These are phyloP conservation scores for Thinocorus orbignyianus DNA, from an alignment of 2,113 vertebrate genomes.

Conservation along the genomic window DNA sequence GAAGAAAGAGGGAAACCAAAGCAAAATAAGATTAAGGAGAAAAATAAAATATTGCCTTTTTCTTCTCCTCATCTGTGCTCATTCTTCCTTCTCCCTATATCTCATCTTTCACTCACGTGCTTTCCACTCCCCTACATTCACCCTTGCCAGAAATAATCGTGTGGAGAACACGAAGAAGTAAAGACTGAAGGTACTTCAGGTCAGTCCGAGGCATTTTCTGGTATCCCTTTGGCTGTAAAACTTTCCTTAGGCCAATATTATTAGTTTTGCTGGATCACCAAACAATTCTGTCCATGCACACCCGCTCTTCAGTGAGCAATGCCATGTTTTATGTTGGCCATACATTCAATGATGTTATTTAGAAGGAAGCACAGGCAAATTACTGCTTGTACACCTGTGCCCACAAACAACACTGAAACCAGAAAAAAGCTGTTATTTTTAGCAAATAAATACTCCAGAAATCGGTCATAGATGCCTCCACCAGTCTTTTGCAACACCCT, in stretches of 20 bases:
- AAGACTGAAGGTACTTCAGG: background rate
- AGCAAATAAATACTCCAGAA: background rate
- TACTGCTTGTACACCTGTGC: background rate
- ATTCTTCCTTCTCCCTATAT: background rate
- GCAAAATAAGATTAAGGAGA: background rate
- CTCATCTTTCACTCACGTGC: background rate
- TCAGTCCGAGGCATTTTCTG: background rate
- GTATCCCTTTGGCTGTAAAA: background rate
- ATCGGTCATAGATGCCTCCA: background rate
- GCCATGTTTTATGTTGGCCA: background rate
- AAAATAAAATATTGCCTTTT: background rate
- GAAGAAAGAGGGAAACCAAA: background rate
- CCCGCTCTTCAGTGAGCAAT: background rate
- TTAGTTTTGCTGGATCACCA: background rate
- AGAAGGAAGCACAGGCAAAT: background rate
- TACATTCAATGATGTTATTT: background rate
- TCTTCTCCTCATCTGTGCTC: background rate
- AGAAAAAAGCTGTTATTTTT: background rate
- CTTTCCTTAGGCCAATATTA: accelerated
- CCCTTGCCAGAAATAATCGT: background rate
- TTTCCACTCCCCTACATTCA: background rate
- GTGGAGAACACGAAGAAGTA: background rate
- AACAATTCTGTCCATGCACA: background rate
- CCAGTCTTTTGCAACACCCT: background rate
- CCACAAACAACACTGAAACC: background rate